A percentile compares a stretch with the other conserved stretches of the same genome.
Conservation (phyloP, 2,888 invertebrate genomes). For the Troglohyphantes excavatus region DNA sequence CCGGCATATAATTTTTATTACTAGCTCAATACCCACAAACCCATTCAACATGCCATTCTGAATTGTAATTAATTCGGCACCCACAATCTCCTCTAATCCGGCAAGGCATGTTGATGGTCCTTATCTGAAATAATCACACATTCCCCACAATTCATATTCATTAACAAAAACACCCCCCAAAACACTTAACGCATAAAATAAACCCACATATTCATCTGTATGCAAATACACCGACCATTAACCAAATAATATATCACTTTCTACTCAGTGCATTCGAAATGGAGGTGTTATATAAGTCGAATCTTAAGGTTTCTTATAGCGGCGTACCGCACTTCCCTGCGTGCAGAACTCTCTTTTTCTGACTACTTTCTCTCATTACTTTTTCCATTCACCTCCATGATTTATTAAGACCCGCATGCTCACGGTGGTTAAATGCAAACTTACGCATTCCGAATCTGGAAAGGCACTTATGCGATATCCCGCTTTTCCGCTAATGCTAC, state of each 20-base stretch:
- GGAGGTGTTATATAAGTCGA: slow-evolving; percentile 16
- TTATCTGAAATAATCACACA: too few species aligned
- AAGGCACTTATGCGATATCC: not conserved
- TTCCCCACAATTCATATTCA: not conserved
- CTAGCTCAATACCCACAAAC: too few species aligned
- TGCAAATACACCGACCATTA: not conserved
- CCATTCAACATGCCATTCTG: too few species aligned
- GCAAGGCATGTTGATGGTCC: too few species aligned
- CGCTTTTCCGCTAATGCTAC: not conserved
- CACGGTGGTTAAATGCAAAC: slow-evolving; percentile 4
- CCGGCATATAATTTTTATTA: too few species aligned
- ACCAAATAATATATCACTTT: not conserved
- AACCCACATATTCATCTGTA: not conserved
- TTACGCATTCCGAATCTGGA: not conserved
- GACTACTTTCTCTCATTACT: not conserved
- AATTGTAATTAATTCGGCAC: too few species aligned
- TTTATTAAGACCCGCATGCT: slow-evolving; percentile 7
- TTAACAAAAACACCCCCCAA: not conserved
- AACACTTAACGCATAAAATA: not conserved
- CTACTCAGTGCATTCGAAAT: not conserved
- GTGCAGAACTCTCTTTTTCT: not conserved
- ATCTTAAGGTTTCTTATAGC: not conserved
- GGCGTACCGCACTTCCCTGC: not conserved
- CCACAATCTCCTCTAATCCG: too few species aligned
- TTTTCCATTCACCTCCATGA: not conserved